phyloP scores from a whole-genome alignment of 1,140 invertebrate genomes.

The Temnothorax longispinosus region DNA sequence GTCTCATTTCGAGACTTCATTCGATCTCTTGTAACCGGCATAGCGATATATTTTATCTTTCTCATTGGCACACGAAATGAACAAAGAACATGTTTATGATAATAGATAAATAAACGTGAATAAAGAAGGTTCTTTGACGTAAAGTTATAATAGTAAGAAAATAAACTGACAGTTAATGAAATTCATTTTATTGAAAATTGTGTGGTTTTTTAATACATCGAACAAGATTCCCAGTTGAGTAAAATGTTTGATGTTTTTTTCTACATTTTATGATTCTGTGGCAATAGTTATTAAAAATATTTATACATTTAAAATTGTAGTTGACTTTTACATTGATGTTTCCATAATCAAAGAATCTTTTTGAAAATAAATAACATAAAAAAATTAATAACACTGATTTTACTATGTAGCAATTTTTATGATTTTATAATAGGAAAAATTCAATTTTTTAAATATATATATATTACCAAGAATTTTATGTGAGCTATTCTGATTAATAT shows the following conservation, averaged over 20 bases:
- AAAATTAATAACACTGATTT: not conserved
- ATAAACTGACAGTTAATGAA: not conserved
- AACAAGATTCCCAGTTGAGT: not conserved
- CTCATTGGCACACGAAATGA: not conserved
- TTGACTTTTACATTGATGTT: not conserved
- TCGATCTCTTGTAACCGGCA: not conserved
- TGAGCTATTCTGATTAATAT: no score
- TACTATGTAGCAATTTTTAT: not conserved
- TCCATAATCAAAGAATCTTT: not conserved
- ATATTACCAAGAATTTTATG: no score
- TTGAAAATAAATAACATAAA: not conserved
- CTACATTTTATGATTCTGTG: not conserved
- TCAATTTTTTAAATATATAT: not conserved
- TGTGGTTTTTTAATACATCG: not conserved
- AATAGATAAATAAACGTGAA: not conserved
- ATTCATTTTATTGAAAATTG: not conserved
- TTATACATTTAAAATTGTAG: not conserved
- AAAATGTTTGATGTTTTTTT: not conserved
- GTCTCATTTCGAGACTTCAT: not conserved
- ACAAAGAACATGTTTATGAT: not conserved
- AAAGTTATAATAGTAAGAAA: not conserved
- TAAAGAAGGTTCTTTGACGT: not conserved
- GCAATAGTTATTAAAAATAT: conserved; percentile 5
- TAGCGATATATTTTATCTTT: not conserved
- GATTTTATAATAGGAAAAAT: not conserved